Percentiles rank a stretch among this genome's conserved stretches.
These are phyloP conservation scores for Andrena hattorfiana DNA, from an alignment of 2,888 invertebrate species.

Conservation along the genomic window DNA sequence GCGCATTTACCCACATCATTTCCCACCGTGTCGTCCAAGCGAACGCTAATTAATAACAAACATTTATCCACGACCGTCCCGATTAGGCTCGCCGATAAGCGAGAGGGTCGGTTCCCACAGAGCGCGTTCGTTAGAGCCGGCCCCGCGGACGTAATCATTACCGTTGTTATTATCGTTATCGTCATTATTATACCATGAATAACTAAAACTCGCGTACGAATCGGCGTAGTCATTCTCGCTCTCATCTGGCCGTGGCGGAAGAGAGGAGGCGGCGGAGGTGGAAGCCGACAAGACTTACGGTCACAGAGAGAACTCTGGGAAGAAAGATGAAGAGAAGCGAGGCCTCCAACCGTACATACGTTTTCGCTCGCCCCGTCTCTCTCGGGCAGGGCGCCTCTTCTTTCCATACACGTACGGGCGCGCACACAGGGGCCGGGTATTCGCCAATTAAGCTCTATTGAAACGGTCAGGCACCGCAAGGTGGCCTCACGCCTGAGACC, in stretches of 20 bases:
- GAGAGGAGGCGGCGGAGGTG: conserved; percentile 39
- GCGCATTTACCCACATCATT: background rate
- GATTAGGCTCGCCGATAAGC: conserved; percentile 53
- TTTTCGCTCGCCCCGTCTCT: conserved; percentile 42
- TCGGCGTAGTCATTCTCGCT: conserved; percentile 32
- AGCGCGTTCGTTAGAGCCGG: conserved; percentile 56
- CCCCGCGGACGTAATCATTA: conserved; percentile 69
- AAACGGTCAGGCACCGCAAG: conserved; percentile 69
- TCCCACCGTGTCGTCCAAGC: conserved; percentile 27
- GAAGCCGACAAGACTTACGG: conserved; percentile 37
- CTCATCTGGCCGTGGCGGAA: conserved; percentile 22
- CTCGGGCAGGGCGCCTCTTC: background rate
- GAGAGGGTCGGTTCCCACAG: conserved; percentile 53
- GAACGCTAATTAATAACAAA: conserved; percentile 56
- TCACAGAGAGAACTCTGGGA: conserved; percentile 14
- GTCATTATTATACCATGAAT: conserved; percentile 73
- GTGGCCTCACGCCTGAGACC: conserved; percentile 70
- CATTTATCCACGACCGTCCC: conserved; percentile 48
- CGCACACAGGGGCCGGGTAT: conserved; percentile 65
- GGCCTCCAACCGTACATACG: conserved; percentile 55
- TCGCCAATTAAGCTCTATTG: conserved; percentile 80
- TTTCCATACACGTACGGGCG: conserved; percentile 54
- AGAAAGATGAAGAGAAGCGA: conserved; percentile 42
- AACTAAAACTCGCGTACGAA: conserved; percentile 64
- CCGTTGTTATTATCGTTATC: conserved; percentile 74